Evolutionary conservation across 2,888 invertebrate species (phyloP), one percentile per base, ranked within the genome.

Genomic region (Pyrrhosoma nymphula): DNA sequence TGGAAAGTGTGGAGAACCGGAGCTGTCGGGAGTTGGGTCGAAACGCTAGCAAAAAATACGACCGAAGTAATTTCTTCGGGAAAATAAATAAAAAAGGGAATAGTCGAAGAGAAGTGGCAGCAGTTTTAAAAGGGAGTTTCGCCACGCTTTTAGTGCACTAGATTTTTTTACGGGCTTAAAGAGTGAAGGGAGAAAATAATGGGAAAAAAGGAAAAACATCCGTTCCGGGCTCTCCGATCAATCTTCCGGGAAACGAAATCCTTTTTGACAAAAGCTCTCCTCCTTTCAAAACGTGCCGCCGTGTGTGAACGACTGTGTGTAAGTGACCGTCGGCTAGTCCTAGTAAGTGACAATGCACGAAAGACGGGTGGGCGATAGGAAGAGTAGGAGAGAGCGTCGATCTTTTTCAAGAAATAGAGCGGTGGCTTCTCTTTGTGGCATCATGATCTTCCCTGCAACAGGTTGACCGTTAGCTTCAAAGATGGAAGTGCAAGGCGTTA

Each of bases 31-130:
- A 47, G 56, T 16, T 56, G 89, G 89, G 47, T 14, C n/a, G 89
- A 26, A 89, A 55, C 55, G 56, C 82, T 16, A 16, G 82, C 82
- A 89, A 89, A 89, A 47, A 89, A 56, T 89, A 89, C 47, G 23
- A 88, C 23, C 35, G 89, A 89, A 82, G 89, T 56, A 89, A 89
- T 56, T 56, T 89, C 47, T 89, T 56, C 63, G 63, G 30, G 63
- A 39, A 91, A 91, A 56, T 47, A 90, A 56, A 39, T 60, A 82
- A 82, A 30, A 82, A 63, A 18, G 35, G 60, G 39, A 69, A 39
- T 69, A 60, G 23, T 39, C 63, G 93, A 69, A n/a, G 91, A 47
- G 30, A 82, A 82, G 82, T 82, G 82, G 30, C 14, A 82, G 82
- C 16, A 35, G 69, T 63, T 69, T 26, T 93, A 47, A 69, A 69